A percentile compares a stretch with the other conserved stretches of the same genome.
These are phyloP conservation scores for Rhineura floridana DNA, from an alignment of 2,113 vertebrate genomes.

Conservation along the genomic window DNA sequence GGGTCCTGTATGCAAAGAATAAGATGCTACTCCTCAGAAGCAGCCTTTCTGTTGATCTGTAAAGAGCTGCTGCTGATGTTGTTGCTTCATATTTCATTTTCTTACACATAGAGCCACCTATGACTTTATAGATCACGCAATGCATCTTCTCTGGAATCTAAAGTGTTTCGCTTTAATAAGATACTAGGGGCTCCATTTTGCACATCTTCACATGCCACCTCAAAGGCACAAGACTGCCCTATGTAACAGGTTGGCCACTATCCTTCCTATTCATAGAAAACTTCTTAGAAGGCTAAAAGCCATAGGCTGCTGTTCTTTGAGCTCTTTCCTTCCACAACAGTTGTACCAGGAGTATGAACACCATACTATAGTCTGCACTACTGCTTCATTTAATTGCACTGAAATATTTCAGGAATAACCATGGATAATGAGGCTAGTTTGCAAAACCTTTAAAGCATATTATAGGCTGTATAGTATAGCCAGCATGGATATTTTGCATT, in stretches of 20 bases:
- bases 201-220: neutral
- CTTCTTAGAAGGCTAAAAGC: neutral
- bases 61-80: neutral
- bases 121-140: neutral
- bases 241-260: neutral
- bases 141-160: neutral
- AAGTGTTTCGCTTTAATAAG: neutral
- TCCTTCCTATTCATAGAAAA: neutral
- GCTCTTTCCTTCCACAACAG: neutral
- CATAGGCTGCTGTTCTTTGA: neutral
- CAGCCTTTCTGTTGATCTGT: neutral
- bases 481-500: too few species aligned
- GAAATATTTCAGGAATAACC: neutral
- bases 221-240: neutral
- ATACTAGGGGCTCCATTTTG: neutral
- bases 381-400: neutral
- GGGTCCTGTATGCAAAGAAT: too few species aligned
- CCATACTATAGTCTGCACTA: neutral
- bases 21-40: neutral
- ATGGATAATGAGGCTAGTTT: neutral
- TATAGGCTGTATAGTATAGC: too few species aligned
- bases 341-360: neutral
- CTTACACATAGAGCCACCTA: neutral
- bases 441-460: neutral
- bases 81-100: neutral